Evolutionary conservation across 2,797 vertebrate species (phyloP).

Genomic region (Myripristis murdjan): DNA sequence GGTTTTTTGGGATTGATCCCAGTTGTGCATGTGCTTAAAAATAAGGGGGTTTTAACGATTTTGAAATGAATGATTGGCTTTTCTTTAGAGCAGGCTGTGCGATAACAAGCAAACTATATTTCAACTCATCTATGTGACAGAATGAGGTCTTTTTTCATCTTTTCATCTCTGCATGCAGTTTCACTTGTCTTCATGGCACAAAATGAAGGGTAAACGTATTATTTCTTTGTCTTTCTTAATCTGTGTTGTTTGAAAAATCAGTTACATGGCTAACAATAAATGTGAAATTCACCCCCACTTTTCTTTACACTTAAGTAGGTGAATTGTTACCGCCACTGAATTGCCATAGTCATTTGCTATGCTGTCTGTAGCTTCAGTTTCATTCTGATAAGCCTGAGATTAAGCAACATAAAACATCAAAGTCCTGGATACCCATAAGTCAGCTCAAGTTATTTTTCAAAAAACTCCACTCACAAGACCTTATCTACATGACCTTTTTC

Average conservation of each 20-base stretch:
- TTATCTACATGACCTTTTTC: neutral
- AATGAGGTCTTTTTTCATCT: neutral
- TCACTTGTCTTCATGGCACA: neutral
- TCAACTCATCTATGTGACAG: slow-evolving; percentile 1
- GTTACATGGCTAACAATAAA: neutral
- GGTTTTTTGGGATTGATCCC: neutral
- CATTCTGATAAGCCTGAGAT: too few relatives aligned
- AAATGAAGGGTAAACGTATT: neutral
- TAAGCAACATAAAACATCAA: too few relatives aligned
- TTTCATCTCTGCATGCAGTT: neutral
- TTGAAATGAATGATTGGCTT: neutral
- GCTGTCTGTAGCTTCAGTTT: too few relatives aligned
- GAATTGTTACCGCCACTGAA: neutral
- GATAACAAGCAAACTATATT: neutral
- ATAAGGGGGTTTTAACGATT: neutral
- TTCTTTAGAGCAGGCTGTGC: neutral
- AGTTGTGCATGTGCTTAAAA: neutral
- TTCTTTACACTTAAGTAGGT: neutral
- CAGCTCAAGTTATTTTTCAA: too few relatives aligned
- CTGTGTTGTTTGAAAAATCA: neutral
- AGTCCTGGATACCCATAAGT: too few relatives aligned
- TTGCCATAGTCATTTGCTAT: neutral
- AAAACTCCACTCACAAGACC: neutral
- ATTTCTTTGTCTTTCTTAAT: neutral
- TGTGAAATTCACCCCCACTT: neutral